Evolutionary conservation across 2,888 invertebrate genomes (phyloP).

Genomic region (Sarcophaga subvicina): DNA sequence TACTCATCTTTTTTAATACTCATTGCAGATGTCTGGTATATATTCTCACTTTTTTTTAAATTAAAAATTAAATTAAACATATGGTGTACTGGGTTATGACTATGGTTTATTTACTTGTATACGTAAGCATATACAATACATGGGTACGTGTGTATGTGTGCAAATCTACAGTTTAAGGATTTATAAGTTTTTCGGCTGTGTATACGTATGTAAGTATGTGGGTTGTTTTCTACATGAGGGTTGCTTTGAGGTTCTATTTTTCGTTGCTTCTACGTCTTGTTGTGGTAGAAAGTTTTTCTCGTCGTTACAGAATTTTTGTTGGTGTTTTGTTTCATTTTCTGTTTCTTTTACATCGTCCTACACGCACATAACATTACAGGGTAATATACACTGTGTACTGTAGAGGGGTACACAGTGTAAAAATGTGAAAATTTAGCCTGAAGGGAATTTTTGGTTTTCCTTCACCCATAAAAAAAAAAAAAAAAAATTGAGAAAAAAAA

Average conservation of each 20-base stretch:
- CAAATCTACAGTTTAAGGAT: background rate
- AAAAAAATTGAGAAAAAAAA: background rate
- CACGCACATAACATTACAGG: constrained; percentile 18
- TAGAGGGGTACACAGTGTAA: background rate
- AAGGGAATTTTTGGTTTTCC: constrained; percentile 61
- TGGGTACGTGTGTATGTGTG: background rate
- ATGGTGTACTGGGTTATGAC: too few relatives aligned
- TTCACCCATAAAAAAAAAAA: constrained; percentile 15
- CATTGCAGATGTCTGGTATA: too few relatives aligned
- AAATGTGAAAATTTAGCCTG: constrained; percentile 36
- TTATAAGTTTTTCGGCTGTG: background rate
- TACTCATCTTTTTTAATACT: too few relatives aligned
- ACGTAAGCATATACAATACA: too few relatives aligned
- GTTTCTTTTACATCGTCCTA: constrained; percentile 5
- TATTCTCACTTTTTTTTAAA: too few relatives aligned
- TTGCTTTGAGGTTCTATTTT: constrained; percentile 61
- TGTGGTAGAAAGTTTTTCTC: constrained; percentile 38
- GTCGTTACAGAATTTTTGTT: constrained; percentile 18
- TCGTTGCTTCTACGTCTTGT: constrained; percentile 36
- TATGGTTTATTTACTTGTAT: too few relatives aligned
- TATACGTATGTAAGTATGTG: constrained; percentile 29
- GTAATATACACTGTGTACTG: background rate
- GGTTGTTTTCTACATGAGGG: constrained; percentile 50
- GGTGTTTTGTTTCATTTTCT: background rate
- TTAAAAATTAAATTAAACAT: too few relatives aligned